Evolutionary conservation across 2,888 invertebrate species (phyloP), one percentile per base, ranked within the genome.

Genomic region (Platypus cylindrus): DNA sequence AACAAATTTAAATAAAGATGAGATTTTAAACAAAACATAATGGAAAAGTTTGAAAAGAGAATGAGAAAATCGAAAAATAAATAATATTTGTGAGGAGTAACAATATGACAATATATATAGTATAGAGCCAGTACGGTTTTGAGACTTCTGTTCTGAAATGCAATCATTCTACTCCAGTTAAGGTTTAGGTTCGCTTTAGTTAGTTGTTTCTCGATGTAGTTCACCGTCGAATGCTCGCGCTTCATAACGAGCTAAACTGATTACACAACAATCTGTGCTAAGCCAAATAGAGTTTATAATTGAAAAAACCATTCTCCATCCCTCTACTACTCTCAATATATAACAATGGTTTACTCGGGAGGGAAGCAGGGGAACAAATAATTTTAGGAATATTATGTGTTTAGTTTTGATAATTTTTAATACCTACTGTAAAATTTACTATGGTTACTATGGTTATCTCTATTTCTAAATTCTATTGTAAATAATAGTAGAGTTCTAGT

Each of bases 251-350:
- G 57, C 57, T 62, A 62, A 62, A 61, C 62, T 62, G 62, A 62
- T 62, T 62, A 62, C 61, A 60, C 59, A 61, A 61, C 62, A 62
- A 62, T 62, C 62, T 61, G 61, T 60, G 59, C 60, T 62, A 63
- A 63, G 62, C 62, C 61, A 63, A 63, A 63, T 63, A 61, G 63
- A 63, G 62, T 63, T 63, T 62, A 62, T 63, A 63, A 63, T 63
- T 63, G 62, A 63, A 63, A 63, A 63, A 63, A 62, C 59, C 59
- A 53, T 54, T n/a, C n/a, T n/a, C n/a, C n/a, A n/a, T n/a, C n/a
- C n/a, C n/a, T n/a, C n/a, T n/a, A n/a, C n/a, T n/a, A n/a, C n/a
- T n/a, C n/a, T n/a, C n/a, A n/a, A n/a, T n/a, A n/a, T n/a, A n/a
- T n/a, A n/a, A n/a, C n/a, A n/a, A n/a, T n/a, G n/a, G n/a, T n/a